Evolutionary conservation across 1,140 invertebrate genomes (phyloP).

Genomic region (Oppia nitens): DNA sequence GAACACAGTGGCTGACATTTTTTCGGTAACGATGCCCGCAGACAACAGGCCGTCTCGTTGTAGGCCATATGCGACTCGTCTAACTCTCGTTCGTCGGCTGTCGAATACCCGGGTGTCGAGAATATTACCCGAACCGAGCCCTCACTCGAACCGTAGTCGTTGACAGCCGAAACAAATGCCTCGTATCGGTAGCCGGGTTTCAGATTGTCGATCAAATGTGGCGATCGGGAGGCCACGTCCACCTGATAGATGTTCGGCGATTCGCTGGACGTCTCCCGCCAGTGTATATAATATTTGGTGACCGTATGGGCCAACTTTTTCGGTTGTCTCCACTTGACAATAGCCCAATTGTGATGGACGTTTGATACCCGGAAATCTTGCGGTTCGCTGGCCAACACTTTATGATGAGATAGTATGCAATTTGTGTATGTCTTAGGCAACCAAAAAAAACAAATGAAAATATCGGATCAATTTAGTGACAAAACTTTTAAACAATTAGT

Average conservation of each 20-base stretch:
- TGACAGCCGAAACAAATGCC: conserved; percentile 59
- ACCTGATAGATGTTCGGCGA: conserved; percentile 32
- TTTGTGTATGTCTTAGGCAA: conserved; percentile 27
- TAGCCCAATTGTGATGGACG: conserved; percentile 50
- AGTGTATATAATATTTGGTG: conserved; percentile 46
- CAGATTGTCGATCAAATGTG: conserved; percentile 52
- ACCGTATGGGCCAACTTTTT: conserved; percentile 46
- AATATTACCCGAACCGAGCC: conserved; percentile 47
- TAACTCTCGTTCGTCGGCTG: conserved; percentile 36
- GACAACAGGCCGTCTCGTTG: conserved; percentile 59
- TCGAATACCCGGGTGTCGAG: conserved; percentile 26
- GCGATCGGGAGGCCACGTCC: conserved; percentile 32
- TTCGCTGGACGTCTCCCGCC: conserved; percentile 33
- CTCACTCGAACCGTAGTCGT: conserved; percentile 54
- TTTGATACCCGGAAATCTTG: conserved; percentile 45
- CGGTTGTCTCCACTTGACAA: conserved; percentile 58
- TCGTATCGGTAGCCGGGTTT: conserved; percentile 52
- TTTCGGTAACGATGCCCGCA: conserved; percentile 43
- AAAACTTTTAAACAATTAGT: conserved; percentile 33
- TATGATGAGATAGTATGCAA: conserved; percentile 61
- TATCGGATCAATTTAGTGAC: background rate
- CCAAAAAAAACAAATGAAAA: conserved; percentile 3
- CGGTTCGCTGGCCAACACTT: conserved; percentile 53
- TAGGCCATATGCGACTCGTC: conserved; percentile 30
- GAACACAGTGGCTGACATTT: conserved; percentile 61